A percentile compares a stretch with the other conserved stretches of the same genome.
Conservation (phyloP, 2,797 vertebrate genomes). For the Dicrostonyx torquatus region DNA sequence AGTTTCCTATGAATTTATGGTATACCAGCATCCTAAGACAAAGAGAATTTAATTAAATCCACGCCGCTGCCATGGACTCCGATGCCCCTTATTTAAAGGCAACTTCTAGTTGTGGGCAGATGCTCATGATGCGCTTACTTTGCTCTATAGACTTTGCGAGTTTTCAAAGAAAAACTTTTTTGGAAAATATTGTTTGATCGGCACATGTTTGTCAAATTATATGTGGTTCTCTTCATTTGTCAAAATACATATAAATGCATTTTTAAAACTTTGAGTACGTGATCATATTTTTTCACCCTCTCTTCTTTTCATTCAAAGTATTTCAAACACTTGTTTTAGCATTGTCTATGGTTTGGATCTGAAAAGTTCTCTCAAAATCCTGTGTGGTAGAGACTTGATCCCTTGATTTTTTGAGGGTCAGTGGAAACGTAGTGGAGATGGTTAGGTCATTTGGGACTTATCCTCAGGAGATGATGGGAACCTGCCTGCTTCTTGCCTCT, state of each 20-base stretch:
- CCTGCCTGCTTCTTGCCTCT: neutral
- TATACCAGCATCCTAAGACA: neutral
- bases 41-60: slow-evolving; percentile 29
- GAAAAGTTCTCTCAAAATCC: neutral
- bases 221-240: neutral
- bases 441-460: neutral
- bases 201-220: neutral
- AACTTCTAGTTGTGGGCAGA: neutral
- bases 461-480: neutral
- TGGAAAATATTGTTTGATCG: neutral
- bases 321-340: neutral
- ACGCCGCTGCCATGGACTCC: neutral
- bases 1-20: neutral
- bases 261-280: neutral
- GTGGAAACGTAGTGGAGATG: too few species aligned
- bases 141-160: neutral
- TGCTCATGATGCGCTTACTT: neutral
- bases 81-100: neutral
- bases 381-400: neutral
- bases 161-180: neutral
- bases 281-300: neutral
- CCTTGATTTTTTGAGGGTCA: too few species aligned
- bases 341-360: neutral
- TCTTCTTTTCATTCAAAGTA: neutral
- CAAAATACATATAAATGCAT: neutral